Evolutionary conservation across 2,888 invertebrate genomes (phyloP), one percentile per base, ranked within the genome.

Genomic region (Petrolisthes manimaculis): DNA sequence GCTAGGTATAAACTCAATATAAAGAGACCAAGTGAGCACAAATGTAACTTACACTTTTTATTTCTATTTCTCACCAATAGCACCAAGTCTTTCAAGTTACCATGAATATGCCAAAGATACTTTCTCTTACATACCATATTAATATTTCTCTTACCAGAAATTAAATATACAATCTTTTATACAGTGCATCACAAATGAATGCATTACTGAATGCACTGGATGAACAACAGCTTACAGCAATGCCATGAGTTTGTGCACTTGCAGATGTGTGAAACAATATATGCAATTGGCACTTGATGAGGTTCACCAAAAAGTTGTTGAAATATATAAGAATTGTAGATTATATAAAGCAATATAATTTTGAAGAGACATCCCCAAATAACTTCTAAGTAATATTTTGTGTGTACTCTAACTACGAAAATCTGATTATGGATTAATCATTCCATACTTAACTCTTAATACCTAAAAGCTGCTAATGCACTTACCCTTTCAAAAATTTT

Each of bases 261-360:
- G 80, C 80, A 80, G 86, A 79, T 80, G 71, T 54, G 80, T 74
- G 80, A 80, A 71, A 86, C 80, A 80, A 80, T 69, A 80, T 80
- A 85, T 80, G 77, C 67, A 86, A 80, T 86, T 86, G 86, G 86
- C 86, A 86, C 86, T 86, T 86, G 71, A 71, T 54, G 86, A 79
- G 86, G 80, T 71, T 78, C 78, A 71, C 78, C 86, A 79, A 81
- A 80, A 77, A 80, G 86, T 71, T 53, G 74, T 86, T 79, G 80
- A 81, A 86, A 80, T 80, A 86, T 81, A 54, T 24, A 80, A 56
- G 80, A 54, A 80, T 55, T 54, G 24, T 61, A 12, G 61, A 9
- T 61, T 9, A 61, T 61, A 9, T 12, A 61, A 61, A 61, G 12
- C 18, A 18, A 12, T 61, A 61, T 37, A 37, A 37, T 37, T 37